Base-by-base conservation (phyloP, 2,797 vertebrate species). In the Artibeus jamaicensis region DNA sequence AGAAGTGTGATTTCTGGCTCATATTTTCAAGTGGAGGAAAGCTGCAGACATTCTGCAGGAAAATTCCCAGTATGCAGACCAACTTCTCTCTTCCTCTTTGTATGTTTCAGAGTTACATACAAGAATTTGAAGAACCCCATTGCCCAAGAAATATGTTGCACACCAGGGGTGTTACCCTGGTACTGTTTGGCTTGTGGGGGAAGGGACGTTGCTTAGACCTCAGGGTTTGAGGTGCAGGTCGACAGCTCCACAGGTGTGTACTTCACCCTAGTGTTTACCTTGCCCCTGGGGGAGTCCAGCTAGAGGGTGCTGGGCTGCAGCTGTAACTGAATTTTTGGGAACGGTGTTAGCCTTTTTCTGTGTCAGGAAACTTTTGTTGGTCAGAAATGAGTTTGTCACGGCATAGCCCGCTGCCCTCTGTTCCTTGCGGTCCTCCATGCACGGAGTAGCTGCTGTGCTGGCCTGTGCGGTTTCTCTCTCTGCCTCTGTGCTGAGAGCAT, bases 331-430 rank as follows among this genome's bases (percentile, higher is more conserved):
- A 74, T 93, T 92, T 90, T 77, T 87, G 55, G n/a, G 59, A 70
- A 10, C 32, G 9, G n/a, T 7, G 3, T 67, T 32, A 67, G 26
- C 34, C 50, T 44, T 55, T 94, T 76, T 85, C 82, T 89, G 18
- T 97, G 86, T 91, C 65, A 83, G 39, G 59, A 90, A 89, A 82
- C 26, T 76, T 96, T 81, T 79, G 11, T 83, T 24, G 48, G 22
- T 48, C 71, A 62, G 71, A 96, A 84, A 78, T 55, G 59, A 86
- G 62, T 90, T 93, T 82, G 67, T 55, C 78, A n/a, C 42, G 9
- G 73, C 85, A 4, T 19, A 89, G 37, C 73, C 37, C 50, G 5
- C 19, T 34, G 32, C 57, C 16, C 50, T 19, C 16, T 46, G 34
- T 4, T 68, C 22, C 62, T 89, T 3, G 10, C 42, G 39, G 16